phyloP scores from a whole-genome alignment of 2,113 vertebrate genomes.

The Mus musculus region DNA sequence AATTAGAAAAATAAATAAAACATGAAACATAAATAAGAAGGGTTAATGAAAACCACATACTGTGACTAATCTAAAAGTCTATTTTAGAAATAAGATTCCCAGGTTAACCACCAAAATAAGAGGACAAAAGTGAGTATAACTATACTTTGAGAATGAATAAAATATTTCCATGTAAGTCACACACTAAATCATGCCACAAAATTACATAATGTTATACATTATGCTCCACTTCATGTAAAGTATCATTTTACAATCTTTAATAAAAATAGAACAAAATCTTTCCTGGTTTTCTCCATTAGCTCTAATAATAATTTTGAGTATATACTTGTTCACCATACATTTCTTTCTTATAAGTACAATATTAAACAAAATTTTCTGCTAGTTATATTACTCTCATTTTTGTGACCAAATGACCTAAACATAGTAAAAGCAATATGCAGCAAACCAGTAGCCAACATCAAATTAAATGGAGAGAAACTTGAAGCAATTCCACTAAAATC shows the following conservation, averaged over 20 bases:
- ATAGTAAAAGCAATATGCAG: too few relatives aligned
- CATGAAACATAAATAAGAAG: conserved; percentile 73
- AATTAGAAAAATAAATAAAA: conserved; percentile 83
- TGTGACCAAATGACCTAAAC: not conserved
- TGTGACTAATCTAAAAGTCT: conserved; percentile 69
- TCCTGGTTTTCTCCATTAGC: not conserved
- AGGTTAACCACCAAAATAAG: conserved; percentile 40
- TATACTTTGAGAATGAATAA: not conserved
- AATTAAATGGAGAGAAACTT: too few relatives aligned
- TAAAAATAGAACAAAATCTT: not conserved
- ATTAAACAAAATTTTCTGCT: not conserved
- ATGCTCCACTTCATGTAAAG: not conserved
- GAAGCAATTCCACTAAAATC: too few relatives aligned
- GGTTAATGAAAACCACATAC: conserved; percentile 67
- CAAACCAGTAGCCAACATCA: too few relatives aligned
- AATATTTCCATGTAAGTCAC: not conserved
- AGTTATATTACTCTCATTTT: not conserved
- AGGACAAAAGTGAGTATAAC: not conserved
- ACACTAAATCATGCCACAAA: not conserved
- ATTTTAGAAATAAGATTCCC: conserved; percentile 28
- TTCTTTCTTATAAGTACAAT: not conserved
- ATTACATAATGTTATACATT: not conserved
- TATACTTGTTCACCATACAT: not conserved
- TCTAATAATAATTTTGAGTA: not conserved
- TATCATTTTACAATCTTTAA: not conserved